A percentile compares a stretch with the other conserved stretches of the same genome.
Conservation (phyloP, 2,888 invertebrate species). For the Cephus pygmeus region DNA sequence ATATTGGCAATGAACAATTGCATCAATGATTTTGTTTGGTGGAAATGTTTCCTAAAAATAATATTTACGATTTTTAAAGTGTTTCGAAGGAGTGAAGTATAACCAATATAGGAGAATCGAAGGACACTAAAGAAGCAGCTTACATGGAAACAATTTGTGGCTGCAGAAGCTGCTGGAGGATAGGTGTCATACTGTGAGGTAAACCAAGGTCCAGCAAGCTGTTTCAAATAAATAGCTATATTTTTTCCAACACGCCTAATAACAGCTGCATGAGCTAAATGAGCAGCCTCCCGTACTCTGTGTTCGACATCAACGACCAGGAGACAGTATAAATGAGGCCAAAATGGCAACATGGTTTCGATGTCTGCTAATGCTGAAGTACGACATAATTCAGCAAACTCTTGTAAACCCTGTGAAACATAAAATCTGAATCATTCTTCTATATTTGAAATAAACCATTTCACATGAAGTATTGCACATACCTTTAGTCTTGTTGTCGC, state of each 20-base stretch:
- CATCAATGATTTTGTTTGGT: slow-evolving; percentile 80
- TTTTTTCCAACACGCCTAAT: slow-evolving; percentile 78
- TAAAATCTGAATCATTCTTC: not conserved
- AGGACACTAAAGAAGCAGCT: slow-evolving; percentile 17
- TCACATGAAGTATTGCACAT: slow-evolving; percentile 21
- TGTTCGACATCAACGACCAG: slow-evolving; percentile 84
- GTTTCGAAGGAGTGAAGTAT: not conserved
- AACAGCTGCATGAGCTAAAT: slow-evolving; percentile 78
- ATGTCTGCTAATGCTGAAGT: slow-evolving; percentile 75
- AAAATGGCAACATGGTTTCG: slow-evolving; percentile 80
- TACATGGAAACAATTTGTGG: slow-evolving; percentile 75
- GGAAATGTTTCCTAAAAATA: slow-evolving; percentile 79
- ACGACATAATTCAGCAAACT: slow-evolving; percentile 78
- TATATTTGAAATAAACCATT: not conserved
- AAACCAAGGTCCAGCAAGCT: slow-evolving; percentile 86
- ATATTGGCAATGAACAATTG: slow-evolving; percentile 82
- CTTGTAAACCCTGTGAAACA: slow-evolving; percentile 78
- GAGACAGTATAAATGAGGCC: slow-evolving; percentile 84
- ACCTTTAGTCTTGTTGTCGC: slow-evolving; percentile 90
- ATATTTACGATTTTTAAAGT: slow-evolving; percentile 18
- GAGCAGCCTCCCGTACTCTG: slow-evolving; percentile 82
- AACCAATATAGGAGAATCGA: not conserved
- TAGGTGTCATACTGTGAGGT: slow-evolving; percentile 87
- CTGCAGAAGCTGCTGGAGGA: slow-evolving; percentile 83
- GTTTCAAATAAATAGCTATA: slow-evolving; percentile 82